phyloP scores from a whole-genome alignment of 2,888 invertebrate species.

The Agrochola lychnidis region DNA sequence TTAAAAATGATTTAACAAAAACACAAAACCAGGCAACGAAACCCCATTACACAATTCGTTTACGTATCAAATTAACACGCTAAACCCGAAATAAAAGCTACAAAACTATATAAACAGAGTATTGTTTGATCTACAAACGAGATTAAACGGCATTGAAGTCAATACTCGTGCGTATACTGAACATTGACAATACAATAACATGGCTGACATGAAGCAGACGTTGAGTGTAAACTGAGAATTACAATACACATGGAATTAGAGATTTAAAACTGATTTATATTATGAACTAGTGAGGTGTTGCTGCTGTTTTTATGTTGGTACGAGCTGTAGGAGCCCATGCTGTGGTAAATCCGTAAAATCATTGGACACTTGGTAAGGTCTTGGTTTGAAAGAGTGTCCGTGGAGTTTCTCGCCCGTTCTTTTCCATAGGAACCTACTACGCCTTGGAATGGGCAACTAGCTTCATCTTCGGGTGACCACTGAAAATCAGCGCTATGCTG shows the following conservation, averaged over 20 bases:
- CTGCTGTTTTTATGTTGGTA: too few relatives aligned
- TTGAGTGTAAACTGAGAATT: conserved; percentile 38
- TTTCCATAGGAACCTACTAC: too few relatives aligned
- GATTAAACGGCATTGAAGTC: conserved; percentile 42
- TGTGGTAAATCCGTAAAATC: not conserved
- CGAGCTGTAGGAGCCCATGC: not conserved
- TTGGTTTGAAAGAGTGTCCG: too few relatives aligned
- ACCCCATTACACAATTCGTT: not conserved
- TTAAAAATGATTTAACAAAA: not conserved
- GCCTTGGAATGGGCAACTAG: too few relatives aligned
- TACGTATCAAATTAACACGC: conserved; percentile 9
- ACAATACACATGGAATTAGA: conserved; percentile 39
- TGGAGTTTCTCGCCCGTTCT: too few relatives aligned
- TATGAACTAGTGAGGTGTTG: conserved; percentile 12
- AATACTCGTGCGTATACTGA: conserved; percentile 20
- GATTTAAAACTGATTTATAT: conserved; percentile 12
- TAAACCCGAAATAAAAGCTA: conserved; percentile 30
- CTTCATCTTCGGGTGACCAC: too few relatives aligned
- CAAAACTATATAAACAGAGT: conserved; percentile 25
- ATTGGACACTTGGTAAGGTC: not conserved
- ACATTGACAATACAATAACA: conserved; percentile 44
- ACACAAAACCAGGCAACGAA: not conserved
- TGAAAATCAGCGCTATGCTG: too few relatives aligned
- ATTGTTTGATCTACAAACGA: conserved; percentile 48
- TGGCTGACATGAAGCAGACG: conserved; percentile 39